These are phyloP conservation scores for Micromesistius poutassou DNA, from an alignment of 2,797 vertebrate species.

Conservation along the genomic window DNA sequence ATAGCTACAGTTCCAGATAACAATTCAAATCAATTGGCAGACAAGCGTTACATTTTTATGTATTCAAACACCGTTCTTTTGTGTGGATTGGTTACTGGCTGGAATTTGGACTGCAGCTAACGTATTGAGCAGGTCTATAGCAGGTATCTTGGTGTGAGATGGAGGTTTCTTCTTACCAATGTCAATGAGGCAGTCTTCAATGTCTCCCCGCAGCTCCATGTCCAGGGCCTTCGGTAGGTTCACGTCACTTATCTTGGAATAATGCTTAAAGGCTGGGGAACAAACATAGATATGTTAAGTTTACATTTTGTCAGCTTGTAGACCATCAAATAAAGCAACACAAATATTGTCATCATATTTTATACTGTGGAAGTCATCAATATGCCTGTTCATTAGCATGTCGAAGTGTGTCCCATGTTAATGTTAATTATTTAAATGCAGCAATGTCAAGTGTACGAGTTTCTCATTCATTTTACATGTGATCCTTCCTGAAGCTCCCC, in stretches of 20 bases:
- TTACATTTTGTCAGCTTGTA: too few relatives aligned
- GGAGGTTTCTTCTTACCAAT: constrained; percentile 61
- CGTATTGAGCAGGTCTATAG: background rate
- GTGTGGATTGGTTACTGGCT: background rate
- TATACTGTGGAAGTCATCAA: background rate
- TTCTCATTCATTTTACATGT: too few relatives aligned
- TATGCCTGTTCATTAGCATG: too few relatives aligned
- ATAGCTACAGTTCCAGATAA: background rate
- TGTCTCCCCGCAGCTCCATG: constrained; percentile 67
- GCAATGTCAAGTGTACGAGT: too few relatives aligned
- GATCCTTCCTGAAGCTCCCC: too few relatives aligned
- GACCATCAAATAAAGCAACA: background rate
- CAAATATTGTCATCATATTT: background rate
- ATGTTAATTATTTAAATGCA: too few relatives aligned
- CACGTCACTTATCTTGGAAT: constrained; percentile 55
- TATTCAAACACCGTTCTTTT: background rate
- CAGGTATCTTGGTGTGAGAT: background rate
- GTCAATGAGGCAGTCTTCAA: constrained; percentile 73
- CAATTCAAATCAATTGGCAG: background rate
- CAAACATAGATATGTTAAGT: constrained; percentile 7
- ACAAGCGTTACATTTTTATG: too few relatives aligned
- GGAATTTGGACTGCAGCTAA: background rate
- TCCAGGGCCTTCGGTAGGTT: constrained; percentile 66
- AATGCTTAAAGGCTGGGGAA: constrained; percentile 65
- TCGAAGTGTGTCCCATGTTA: too few relatives aligned